Evolutionary conservation across 2,888 invertebrate genomes (phyloP), one percentile per base, ranked within the genome.

Genomic region (Pterostichus madidus): DNA sequence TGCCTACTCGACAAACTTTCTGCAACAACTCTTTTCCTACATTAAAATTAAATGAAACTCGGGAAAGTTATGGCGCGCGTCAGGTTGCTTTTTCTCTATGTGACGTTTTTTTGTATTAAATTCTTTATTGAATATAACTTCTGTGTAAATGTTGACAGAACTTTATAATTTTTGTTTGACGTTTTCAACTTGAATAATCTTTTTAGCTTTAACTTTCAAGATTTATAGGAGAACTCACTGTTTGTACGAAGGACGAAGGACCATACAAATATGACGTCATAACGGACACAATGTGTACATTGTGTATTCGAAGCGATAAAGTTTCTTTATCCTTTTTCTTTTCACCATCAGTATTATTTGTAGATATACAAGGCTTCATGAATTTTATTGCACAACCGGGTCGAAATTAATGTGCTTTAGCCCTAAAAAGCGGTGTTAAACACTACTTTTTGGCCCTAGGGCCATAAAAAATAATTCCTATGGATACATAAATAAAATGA

Each of bases 31-130:
- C 78, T 78, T 78, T 78, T 17, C 46, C 44, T 71, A 39, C 59
- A 44, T 78, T 35, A 78, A 78, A 78, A 78, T 78, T 78, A 78
- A 61, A 78, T 78, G 78, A 78, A 77, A 77, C 13, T 75, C 35
- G n/a, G 39, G 15, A 39, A 39, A 71, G 71, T 71, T 71, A 39
- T 44, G 32, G 53, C 11, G 31, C 64, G 10, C 46, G 71, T 13
- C 56, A 32, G 10, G 13, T 75, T 49, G 6, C 11, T 77, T 56
- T 56, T 59, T 15, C 59, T 10, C 24, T 24, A 24, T 24, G 13
- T 6, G 59, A 13, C 15, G 8, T 15, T 32, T 44, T 56, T 56
- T 78, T 78, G 59, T 44, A 59, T 78, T 78, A 56, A 59, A 78
- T 56, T 78, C 59, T 78, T 78, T 78, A 78, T 78, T 78, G 59